phyloP scores from a whole-genome alignment of 2,888 invertebrate genomes.

The Orthonychiurus folsomi region DNA sequence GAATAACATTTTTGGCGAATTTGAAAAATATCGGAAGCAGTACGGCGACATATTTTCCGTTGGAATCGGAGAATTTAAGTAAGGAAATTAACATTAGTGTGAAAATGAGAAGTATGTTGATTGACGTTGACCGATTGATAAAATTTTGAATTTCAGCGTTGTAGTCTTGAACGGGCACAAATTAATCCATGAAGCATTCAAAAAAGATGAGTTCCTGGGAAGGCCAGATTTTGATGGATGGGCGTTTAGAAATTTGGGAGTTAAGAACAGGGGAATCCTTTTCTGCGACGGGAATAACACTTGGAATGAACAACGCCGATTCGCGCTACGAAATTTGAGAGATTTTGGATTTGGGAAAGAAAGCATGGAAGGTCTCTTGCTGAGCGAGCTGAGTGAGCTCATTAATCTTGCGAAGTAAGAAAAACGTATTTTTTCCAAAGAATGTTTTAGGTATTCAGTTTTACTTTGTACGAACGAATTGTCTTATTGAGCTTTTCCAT shows the following conservation, averaged over 20 bases:
- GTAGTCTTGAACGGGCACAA: conserved; percentile 31
- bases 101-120: not conserved
- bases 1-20: conserved; percentile 17
- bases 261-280: conserved; percentile 30
- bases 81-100: conserved; percentile 1
- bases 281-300: conserved; percentile 21
- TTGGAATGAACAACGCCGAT: conserved; percentile 18
- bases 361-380: conserved; percentile 32
- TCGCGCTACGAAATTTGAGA: conserved; percentile 13
- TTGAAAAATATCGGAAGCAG: conserved; percentile 25
- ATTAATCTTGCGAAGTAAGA: conserved; percentile 12
- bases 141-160: too few species aligned
- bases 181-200: conserved; percentile 26
- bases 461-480: too few species aligned
- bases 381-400: conserved; percentile 29
- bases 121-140: too few species aligned
- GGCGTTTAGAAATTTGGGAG: conserved; percentile 25
- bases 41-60: conserved; percentile 35
- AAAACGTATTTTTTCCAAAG: too few species aligned
- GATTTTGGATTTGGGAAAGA: conserved; percentile 33
- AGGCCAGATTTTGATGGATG: conserved; percentile 31
- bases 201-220: conserved; percentile 31
- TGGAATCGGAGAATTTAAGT: conserved; percentile 31
- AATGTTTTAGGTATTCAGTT: too few species aligned
- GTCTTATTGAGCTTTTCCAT: too few species aligned